These are phyloP conservation scores for Eupleurogrammus muticus DNA, from an alignment of 2,797 vertebrate genomes.

Conservation along the genomic window DNA sequence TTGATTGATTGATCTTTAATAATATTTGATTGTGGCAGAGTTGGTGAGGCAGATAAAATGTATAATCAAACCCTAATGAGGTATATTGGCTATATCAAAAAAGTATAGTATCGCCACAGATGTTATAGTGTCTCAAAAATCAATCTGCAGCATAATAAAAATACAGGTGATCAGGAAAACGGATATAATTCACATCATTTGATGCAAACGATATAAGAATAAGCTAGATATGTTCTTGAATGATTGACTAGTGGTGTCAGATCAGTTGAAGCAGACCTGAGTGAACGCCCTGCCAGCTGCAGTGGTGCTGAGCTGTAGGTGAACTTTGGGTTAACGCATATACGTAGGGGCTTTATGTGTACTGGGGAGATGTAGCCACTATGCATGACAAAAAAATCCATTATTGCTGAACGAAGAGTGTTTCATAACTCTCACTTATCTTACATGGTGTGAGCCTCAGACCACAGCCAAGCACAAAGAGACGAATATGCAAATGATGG, in stretches of 20 bases:
- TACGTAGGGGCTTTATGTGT: slow-evolving; percentile 16
- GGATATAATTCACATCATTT: slow-evolving; percentile 12
- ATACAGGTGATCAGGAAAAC: neutral
- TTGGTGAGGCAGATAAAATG: no score
- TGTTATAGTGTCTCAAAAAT: neutral
- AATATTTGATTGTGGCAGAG: no score
- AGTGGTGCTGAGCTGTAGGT: slow-evolving; percentile 15
- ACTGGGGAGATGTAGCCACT: slow-evolving; percentile 5
- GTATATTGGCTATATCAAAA: neutral
- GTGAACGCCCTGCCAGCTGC: slow-evolving; percentile 28
- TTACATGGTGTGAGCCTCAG: slow-evolving; percentile 18
- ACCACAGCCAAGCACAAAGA: neutral
- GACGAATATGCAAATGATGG: slow-evolving; percentile 28
- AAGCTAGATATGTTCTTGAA: slow-evolving; percentile 26
- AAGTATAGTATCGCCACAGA: neutral
- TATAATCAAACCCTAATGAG: no score
- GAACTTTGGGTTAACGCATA: slow-evolving; percentile 37
- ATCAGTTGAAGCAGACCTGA: slow-evolving; percentile 27
- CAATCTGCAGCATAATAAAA: slow-evolving; percentile 2
- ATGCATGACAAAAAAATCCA: slow-evolving; percentile 42
- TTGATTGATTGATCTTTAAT: no score
- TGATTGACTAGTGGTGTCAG: slow-evolving; percentile 38
- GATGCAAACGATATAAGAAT: slow-evolving; percentile 16
- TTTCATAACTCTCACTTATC: slow-evolving; percentile 36
- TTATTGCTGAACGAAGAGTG: slow-evolving; percentile 36